Percentiles rank a stretch among this genome's conserved stretches.
Evolutionary conservation across 2,113 vertebrate genomes (phyloP).

Genomic region (Tragulus kanchil): DNA sequence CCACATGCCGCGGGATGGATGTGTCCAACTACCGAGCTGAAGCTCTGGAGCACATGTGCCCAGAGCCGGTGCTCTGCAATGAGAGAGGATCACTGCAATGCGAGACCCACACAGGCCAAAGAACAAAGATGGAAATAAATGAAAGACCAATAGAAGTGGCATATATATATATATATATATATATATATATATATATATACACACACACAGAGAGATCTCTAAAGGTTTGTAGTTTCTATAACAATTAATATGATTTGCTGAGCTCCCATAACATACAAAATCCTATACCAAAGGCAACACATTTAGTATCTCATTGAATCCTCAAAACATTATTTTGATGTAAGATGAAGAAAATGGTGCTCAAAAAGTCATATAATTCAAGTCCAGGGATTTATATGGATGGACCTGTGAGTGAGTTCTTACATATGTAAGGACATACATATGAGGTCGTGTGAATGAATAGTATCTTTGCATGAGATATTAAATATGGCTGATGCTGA

Average conservation of each 20-base stretch:
- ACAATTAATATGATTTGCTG: neutral
- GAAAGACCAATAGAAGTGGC: too few relatives aligned
- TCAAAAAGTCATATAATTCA: neutral
- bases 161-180: too few relatives aligned
- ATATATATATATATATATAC: too few relatives aligned
- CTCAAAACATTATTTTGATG: neutral
- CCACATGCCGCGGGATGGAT: too few relatives aligned
- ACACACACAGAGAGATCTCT: neutral
- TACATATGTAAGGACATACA: neutral
- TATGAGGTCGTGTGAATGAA: neutral
- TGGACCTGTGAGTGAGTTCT: neutral
- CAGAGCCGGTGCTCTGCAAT: too few relatives aligned
- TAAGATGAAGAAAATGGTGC: neutral
- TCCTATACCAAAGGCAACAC: neutral
- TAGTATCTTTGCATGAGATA: neutral
- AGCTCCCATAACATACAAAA: neutral
- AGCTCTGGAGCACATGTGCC: too few relatives aligned
- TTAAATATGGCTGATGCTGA: neutral
- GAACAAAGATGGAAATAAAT: too few relatives aligned
- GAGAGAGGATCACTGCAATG: too few relatives aligned
- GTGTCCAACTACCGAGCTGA: too few relatives aligned
- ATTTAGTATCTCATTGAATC: neutral
- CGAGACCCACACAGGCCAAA: too few relatives aligned
- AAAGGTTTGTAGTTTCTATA: neutral
- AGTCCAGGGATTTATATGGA: neutral